phyloP scores from a whole-genome alignment of 2,113 vertebrate species.

The Mustelus asterias region DNA sequence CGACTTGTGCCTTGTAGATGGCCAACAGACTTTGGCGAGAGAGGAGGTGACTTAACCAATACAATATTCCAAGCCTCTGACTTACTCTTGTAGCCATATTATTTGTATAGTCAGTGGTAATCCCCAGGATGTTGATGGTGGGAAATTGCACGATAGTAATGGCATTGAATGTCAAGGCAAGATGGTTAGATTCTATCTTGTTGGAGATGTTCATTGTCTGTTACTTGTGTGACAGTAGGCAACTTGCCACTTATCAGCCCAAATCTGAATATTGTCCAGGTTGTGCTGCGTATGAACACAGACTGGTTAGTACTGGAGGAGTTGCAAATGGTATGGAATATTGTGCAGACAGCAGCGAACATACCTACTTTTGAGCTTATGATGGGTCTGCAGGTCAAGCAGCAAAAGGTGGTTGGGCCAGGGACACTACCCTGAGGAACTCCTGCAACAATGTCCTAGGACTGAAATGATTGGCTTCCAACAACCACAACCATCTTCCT shows the following conservation, averaged over 20 bases:
- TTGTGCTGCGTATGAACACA: background rate
- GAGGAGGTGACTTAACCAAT: no score
- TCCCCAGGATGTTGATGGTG: background rate
- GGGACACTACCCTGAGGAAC: no score
- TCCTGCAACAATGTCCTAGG: no score
- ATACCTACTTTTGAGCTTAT: background rate
- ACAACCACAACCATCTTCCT: background rate
- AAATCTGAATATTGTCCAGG: background rate
- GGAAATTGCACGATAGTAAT: background rate
- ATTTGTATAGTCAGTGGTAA: background rate
- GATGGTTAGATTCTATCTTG: background rate
- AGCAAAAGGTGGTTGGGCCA: background rate
- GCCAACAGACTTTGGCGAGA: no score
- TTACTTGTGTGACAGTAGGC: background rate
- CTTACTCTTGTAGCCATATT: no score
- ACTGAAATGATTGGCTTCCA: background rate
- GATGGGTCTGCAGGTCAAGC: background rate
- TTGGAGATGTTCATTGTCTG: background rate
- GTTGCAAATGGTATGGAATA: background rate
- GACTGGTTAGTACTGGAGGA: background rate
- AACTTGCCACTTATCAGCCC: background rate
- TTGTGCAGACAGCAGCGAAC: background rate
- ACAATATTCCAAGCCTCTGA: no score
- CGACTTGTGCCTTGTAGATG: no score
- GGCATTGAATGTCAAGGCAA: background rate